Base-by-base conservation (phyloP, 2,113 vertebrate species). In the Mesocricetus auratus region DNA sequence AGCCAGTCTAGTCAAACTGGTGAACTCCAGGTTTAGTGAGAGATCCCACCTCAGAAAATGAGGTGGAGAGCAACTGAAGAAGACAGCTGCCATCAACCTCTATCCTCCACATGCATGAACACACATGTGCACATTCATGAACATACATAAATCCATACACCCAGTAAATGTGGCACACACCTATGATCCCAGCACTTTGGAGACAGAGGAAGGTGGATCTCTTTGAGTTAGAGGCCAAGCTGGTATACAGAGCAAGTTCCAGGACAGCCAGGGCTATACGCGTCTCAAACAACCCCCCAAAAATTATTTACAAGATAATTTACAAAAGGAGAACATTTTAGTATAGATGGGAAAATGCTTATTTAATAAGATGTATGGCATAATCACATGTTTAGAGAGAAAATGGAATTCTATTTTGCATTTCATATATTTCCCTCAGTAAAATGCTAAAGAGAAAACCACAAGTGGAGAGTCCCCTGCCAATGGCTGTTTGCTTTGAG, bases 341-440 rank as follows among this genome's bases (percentile, higher is more conserved):
- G 4, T 50, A 17, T 11, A 19, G 42, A 17, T 6, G 0, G 15
- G 56, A 24, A 13, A 21, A n/a, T 16, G 62, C 17, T 71, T 81
- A 53, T 82, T 86, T 91, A 88, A 81, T 69, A 81, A 91, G 91
- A 73, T 73, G 45, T 92, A 45, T 4, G 39, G 31, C 16, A 33
- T 4, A 62, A 21, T 78, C 68, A 82, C 10, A 1, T 93, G 83
- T 58, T 75, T 94, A 22, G 36, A 74, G 33, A 6, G 36, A 91
- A 93, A 90, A 3, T 31, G 31, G 85, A 56, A 22, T 89, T 90
- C 82, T 64, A 24, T 93, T 93, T 91, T 16, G 47, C 89, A 53
- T 39, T 9, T 29, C 66, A 62, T 77, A 4, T 75, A 96, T 79
- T 75, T 92, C 21, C 73, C 56, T 33, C 31, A 85, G 24, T 73